Percentiles rank a stretch among this genome's conserved stretches.
phyloP scores from a whole-genome alignment of 2,888 invertebrate genomes.

The Melanophora roralis region DNA sequence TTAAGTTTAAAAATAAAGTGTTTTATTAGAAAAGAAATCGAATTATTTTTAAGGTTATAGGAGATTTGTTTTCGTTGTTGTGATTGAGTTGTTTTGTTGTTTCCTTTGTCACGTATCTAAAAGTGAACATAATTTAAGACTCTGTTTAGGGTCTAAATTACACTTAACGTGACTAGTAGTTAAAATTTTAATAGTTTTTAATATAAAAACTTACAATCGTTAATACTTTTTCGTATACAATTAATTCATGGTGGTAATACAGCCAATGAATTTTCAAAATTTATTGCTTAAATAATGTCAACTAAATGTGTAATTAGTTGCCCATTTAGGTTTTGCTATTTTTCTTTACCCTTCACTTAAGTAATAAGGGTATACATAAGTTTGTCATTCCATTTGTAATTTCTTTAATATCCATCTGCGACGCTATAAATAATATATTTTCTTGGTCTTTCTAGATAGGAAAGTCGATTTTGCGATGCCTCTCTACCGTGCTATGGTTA shows the following conservation, averaged over 20 bases:
- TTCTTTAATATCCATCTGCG: too few relatives aligned
- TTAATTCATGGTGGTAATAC: slow-evolving; percentile 42
- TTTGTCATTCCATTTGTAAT: too few relatives aligned
- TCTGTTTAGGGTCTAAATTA: slow-evolving; percentile 56
- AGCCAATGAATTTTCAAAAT: slow-evolving; percentile 47
- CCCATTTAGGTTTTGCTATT: too few relatives aligned
- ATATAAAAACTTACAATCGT: neutral
- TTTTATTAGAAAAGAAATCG: slow-evolving; percentile 20
- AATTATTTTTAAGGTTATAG: neutral
- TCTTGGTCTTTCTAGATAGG: too few relatives aligned
- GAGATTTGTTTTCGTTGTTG: neutral
- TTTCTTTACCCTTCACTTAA: too few relatives aligned
- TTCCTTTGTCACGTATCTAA: slow-evolving; percentile 53
- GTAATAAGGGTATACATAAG: too few relatives aligned
- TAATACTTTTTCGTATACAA: too few relatives aligned
- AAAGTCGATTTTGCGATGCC: too few relatives aligned
- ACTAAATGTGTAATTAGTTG: slow-evolving; percentile 49
- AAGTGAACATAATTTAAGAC: slow-evolving; percentile 44
- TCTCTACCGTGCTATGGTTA: too few relatives aligned
- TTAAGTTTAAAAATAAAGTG: slow-evolving; percentile 28
- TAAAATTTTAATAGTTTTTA: neutral
- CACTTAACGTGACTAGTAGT: slow-evolving; percentile 54
- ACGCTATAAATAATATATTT: too few relatives aligned
- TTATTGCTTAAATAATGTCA: slow-evolving; percentile 51
- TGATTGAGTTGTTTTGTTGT: slow-evolving; percentile 2